Base-by-base conservation (phyloP, 2,888 invertebrate genomes). In the Diplazon laetatorius region DNA sequence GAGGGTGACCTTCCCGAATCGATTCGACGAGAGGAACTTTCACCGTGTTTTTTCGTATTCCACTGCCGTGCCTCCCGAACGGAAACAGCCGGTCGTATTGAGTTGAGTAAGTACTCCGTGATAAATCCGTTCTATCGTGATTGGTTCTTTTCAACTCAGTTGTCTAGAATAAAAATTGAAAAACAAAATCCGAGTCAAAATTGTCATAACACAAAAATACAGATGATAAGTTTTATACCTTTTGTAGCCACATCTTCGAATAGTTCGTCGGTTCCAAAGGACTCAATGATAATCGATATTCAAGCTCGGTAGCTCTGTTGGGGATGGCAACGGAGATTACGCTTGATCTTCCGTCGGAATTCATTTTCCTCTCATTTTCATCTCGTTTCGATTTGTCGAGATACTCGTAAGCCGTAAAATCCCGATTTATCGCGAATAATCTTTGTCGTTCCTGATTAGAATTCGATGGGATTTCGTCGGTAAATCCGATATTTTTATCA, bases 81-180 rank as follows among this genome's bases (percentile, higher is more conserved):
- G 89, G 89, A 81, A 88, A 87, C 50, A 85, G 79, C 86, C 86
- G 87, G 69, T 87, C 78, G 79, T 87, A 86, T 0, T 87, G 86
- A 76, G 83, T 82, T 10, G 86, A 84, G 74, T 88, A 87, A 44
- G 88, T 88, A 70, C 86, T 87, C 20, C 85, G 83, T 42, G 80
- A 48, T 44, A 81, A 73, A 80, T 65, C 68, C 44, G 52, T 81
- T 50, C 76, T 72, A 42, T 83, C 82, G 42, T 71, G 75, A 76
- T 84, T 82, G 44, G 77, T 83, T 52, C 71, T 78, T 46, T 60
- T 66, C 48, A 76, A 44, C 18, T 65, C 66, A 20, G 63, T 37
- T 16, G 68, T 30, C 79, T 81, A 57, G 18, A 55, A 59, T 71
- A 25, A 25, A 39, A 8, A 35, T 20, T 71, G 22, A 25, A 39